Evolutionary conservation across 2,888 invertebrate species (phyloP).

Genomic region (Lymantria monacha): DNA sequence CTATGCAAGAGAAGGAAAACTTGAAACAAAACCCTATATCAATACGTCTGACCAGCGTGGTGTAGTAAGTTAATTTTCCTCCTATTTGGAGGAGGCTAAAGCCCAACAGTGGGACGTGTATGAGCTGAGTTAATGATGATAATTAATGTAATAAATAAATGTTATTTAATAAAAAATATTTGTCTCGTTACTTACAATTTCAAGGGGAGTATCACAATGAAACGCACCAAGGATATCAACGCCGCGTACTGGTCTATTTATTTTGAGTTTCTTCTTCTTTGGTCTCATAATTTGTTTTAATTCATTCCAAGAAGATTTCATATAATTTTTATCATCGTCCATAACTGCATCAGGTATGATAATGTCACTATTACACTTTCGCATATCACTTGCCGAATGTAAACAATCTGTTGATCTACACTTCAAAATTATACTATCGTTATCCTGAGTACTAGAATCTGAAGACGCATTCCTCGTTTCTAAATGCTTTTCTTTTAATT

Average conservation of each 20-base stretch:
- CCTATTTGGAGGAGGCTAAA: too few species aligned
- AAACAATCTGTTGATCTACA: constrained; percentile 48
- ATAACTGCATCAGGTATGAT: constrained; percentile 26
- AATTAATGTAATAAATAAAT: too few species aligned
- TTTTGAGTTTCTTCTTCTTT: constrained; percentile 51
- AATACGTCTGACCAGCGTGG: too few species aligned
- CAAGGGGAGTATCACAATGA: constrained; percentile 57
- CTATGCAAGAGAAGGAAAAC: too few species aligned
- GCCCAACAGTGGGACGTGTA: too few species aligned
- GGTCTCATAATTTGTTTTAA: constrained; percentile 49
- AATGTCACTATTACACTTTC: constrained; percentile 43
- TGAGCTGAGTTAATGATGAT: too few species aligned
- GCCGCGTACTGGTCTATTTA: constrained; percentile 46
- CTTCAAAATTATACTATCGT: constrained; percentile 33
- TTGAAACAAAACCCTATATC: too few species aligned
- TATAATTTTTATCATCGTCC: constrained; percentile 24
- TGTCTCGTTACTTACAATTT: constrained; percentile 49
- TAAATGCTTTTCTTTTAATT: constrained; percentile 43
- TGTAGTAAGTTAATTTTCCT: too few species aligned
- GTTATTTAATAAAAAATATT: too few species aligned
- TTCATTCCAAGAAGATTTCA: constrained; percentile 46
- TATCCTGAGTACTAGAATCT: constrained; percentile 15
- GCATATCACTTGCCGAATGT: constrained; percentile 8
- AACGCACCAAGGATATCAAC: constrained; percentile 50
- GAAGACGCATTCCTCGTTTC: constrained; percentile 24